These are phyloP conservation scores for Minunthozetes semirufus DNA, from an alignment of 2,888 invertebrate species.

Conservation along the genomic window DNA sequence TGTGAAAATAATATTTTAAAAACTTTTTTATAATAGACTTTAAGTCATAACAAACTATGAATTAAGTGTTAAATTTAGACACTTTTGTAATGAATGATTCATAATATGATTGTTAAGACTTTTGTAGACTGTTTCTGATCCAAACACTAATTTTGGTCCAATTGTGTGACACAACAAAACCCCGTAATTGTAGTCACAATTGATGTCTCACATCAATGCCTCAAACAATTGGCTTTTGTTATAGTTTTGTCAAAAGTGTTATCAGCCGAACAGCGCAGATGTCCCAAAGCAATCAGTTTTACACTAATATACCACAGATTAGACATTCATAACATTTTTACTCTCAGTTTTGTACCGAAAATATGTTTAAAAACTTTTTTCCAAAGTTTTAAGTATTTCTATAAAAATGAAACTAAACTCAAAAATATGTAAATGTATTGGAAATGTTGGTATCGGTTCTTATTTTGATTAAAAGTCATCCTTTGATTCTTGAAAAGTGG, in stretches of 20 bases:
- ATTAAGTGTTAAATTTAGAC: slow-evolving; percentile 20
- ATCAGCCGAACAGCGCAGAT: not conserved
- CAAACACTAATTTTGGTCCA: not conserved
- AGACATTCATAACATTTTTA: not conserved
- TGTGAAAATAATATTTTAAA: not conserved
- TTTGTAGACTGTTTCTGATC: not conserved
- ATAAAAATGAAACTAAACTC: slow-evolving; percentile 16
- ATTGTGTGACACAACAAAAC: slow-evolving; percentile 29
- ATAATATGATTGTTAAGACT: not conserved
- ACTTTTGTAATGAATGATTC: slow-evolving; percentile 2
- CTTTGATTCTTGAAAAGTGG: not conserved
- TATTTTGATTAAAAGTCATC: not conserved
- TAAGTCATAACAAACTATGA: slow-evolving; percentile 10
- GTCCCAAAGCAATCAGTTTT: slow-evolving; percentile 2
- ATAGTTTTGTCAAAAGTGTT: not conserved
- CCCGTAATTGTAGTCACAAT: slow-evolving; percentile 1
- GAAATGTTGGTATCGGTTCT: not conserved
- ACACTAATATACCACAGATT: not conserved
- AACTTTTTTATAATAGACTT: not conserved
- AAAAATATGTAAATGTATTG: slow-evolving; percentile 18
- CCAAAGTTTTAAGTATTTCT: not conserved
- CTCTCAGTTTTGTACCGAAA: not conserved
- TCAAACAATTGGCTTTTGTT: slow-evolving; percentile 21
- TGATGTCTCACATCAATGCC: slow-evolving; percentile 2
- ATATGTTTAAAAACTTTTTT: not conserved